phyloP scores from a whole-genome alignment of 1,140 invertebrate species.

The Chymomyza costata region DNA sequence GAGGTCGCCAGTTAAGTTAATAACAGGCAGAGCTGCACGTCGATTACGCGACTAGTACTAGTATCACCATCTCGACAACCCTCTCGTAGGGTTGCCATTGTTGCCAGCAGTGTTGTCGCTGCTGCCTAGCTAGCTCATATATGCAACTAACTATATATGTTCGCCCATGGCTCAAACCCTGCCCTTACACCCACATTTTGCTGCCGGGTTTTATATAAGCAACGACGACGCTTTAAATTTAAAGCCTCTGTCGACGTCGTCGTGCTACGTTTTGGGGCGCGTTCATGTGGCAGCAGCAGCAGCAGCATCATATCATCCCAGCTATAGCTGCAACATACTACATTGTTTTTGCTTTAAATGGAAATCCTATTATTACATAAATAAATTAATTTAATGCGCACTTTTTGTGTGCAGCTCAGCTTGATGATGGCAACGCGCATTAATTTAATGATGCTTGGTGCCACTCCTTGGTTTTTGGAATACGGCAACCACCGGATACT shows the following conservation, averaged over 20 bases:
- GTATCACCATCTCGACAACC: too few species aligned
- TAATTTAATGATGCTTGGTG: not conserved
- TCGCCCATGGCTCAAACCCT: slow-evolving; percentile 34
- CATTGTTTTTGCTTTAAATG: slow-evolving; percentile 33
- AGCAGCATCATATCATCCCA: slow-evolving; percentile 1
- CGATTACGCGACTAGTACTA: too few species aligned
- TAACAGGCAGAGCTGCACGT: slow-evolving; percentile 27
- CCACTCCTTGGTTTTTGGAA: not conserved
- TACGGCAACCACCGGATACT: too few species aligned
- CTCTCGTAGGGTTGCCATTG: too few species aligned
- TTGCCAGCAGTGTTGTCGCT: too few species aligned
- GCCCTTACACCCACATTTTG: slow-evolving; percentile 35
- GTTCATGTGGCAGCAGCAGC: slow-evolving; percentile 1
- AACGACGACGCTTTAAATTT: slow-evolving; percentile 16
- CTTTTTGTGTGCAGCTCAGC: slow-evolving; percentile 6
- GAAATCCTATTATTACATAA: slow-evolving; percentile 19
- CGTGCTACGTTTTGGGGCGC: slow-evolving; percentile 2
- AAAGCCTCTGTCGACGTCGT: slow-evolving; percentile 32
- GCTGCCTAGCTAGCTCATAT: not conserved
- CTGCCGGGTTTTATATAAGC: slow-evolving; percentile 50
- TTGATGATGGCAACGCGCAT: slow-evolving; percentile 18
- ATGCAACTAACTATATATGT: slow-evolving; percentile 8
- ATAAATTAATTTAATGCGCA: slow-evolving; percentile 8
- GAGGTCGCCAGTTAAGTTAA: slow-evolving; percentile 69
- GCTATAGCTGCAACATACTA: slow-evolving; percentile 8